These are phyloP conservation scores for Atherinomorus stipes DNA, from an alignment of 2,113 vertebrate species.

Conservation along the genomic window DNA sequence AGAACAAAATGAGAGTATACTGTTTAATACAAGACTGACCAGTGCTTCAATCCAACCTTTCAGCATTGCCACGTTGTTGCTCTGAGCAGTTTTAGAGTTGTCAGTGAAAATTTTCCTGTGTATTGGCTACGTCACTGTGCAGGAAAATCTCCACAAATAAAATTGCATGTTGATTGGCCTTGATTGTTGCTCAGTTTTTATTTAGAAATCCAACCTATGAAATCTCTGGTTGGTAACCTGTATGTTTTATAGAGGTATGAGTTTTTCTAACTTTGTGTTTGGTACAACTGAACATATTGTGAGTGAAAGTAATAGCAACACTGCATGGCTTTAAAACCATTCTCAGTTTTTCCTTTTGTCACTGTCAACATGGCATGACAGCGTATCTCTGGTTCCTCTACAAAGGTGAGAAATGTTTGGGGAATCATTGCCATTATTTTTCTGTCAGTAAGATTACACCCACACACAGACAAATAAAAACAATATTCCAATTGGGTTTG, in stretches of 20 bases:
- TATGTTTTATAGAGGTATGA: no score
- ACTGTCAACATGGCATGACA: background rate
- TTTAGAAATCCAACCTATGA: background rate
- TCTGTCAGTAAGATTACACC: background rate
- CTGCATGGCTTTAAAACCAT: slow-evolving; percentile 13
- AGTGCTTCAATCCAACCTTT: slow-evolving; percentile 11
- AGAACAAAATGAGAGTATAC: slow-evolving; percentile 13
- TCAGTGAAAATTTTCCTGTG: background rate
- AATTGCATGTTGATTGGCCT: slow-evolving; percentile 7
- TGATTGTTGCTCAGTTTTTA: background rate
- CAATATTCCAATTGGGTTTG: background rate
- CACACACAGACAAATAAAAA: no score
- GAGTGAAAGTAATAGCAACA: slow-evolving; percentile 39
- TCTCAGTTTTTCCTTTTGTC: slow-evolving; percentile 29
- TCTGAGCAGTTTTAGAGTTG: background rate
- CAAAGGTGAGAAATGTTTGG: no score
- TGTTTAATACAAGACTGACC: background rate
- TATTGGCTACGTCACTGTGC: slow-evolving; percentile 1
- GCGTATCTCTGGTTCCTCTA: no score
- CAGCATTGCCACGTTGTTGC: slow-evolving; percentile 14
- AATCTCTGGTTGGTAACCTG: background rate
- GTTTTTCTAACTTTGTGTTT: no score
- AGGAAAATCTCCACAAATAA: slow-evolving; percentile 2
- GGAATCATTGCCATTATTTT: no score
- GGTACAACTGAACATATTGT: slow-evolving; percentile 31